These are phyloP conservation scores for Agriopis marginaria DNA, from an alignment of 2,888 invertebrate species.

Conservation along the genomic window DNA sequence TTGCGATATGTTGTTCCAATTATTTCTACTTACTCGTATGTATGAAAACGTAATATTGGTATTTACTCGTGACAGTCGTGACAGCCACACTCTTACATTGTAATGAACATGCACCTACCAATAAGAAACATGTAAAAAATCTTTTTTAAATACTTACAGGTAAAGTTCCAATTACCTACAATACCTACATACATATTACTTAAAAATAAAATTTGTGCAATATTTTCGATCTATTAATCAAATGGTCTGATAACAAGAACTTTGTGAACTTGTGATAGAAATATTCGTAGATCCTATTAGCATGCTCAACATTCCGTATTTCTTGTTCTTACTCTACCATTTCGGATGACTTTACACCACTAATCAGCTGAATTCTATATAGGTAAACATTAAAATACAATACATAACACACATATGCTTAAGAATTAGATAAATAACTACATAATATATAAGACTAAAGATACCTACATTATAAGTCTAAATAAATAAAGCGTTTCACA, in stretches of 20 bases:
- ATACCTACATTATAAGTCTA: conserved; percentile 46
- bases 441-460: background rate
- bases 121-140: too few relatives aligned
- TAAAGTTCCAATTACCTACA: background rate
- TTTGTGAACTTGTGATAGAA: background rate
- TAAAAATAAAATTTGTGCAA: background rate
- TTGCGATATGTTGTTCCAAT: too few relatives aligned
- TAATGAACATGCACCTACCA: too few relatives aligned
- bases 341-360: background rate
- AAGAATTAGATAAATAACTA: conserved; percentile 21
- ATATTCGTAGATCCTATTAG: background rate
- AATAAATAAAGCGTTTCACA: conserved; percentile 85
- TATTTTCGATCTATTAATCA: background rate
- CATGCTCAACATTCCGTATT: background rate
- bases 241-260: background rate
- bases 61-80: too few relatives aligned
- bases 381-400: background rate
- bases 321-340: background rate
- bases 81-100: too few relatives aligned
- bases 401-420: background rate
- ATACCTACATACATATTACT: background rate
- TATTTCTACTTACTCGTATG: too few relatives aligned
- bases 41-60: too few relatives aligned
- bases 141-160: background rate
- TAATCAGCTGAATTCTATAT: conserved; percentile 2